These are phyloP conservation scores for Drosophila carrolli DNA, from an alignment of 1,140 invertebrate genomes.

Conservation along the genomic window DNA sequence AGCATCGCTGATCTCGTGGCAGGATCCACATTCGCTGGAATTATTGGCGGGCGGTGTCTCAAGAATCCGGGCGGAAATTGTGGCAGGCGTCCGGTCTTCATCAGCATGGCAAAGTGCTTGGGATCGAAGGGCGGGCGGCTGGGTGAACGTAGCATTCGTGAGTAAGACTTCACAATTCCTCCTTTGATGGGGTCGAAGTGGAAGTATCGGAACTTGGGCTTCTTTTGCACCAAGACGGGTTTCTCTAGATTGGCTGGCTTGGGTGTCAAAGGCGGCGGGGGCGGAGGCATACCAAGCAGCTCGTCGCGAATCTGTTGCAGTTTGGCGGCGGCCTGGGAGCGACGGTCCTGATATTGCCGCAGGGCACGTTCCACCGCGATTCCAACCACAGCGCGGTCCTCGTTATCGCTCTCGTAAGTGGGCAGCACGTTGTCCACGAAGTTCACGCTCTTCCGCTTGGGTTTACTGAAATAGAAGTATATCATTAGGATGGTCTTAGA, in stretches of 20 bases:
- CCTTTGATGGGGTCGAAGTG: slow-evolving; percentile 58
- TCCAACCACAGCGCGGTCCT: slow-evolving; percentile 64
- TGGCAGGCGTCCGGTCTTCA: slow-evolving; percentile 58
- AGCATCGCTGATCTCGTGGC: slow-evolving; percentile 42
- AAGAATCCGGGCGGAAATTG: slow-evolving; percentile 46
- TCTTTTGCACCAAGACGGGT: slow-evolving; percentile 59
- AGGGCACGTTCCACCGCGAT: slow-evolving; percentile 51
- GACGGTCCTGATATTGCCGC: slow-evolving; percentile 28
- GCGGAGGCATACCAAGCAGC: slow-evolving; percentile 47
- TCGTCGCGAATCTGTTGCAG: slow-evolving; percentile 55
- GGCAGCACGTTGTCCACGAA: slow-evolving; percentile 77
- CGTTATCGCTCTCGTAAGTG: slow-evolving; percentile 72
- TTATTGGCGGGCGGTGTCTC: slow-evolving; percentile 51
- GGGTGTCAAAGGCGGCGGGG: slow-evolving; percentile 49
- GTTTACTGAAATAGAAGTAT: slow-evolving; percentile 47
- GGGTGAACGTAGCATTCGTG: slow-evolving; percentile 27
- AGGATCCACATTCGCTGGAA: slow-evolving; percentile 48
- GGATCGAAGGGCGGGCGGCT: slow-evolving; percentile 57
- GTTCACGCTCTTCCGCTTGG: slow-evolving; percentile 69
- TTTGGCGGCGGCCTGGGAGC: slow-evolving; percentile 35
- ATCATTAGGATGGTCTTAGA: not conserved
- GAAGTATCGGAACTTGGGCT: slow-evolving; percentile 59
- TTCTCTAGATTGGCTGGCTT: slow-evolving; percentile 56
- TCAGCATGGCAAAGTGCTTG: slow-evolving; percentile 68
- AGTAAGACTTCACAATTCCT: slow-evolving; percentile 37